Evolutionary conservation across 2,797 vertebrate genomes (phyloP), one percentile per base, ranked within the genome.

Genomic region (Pseudochirops corinnae): DNA sequence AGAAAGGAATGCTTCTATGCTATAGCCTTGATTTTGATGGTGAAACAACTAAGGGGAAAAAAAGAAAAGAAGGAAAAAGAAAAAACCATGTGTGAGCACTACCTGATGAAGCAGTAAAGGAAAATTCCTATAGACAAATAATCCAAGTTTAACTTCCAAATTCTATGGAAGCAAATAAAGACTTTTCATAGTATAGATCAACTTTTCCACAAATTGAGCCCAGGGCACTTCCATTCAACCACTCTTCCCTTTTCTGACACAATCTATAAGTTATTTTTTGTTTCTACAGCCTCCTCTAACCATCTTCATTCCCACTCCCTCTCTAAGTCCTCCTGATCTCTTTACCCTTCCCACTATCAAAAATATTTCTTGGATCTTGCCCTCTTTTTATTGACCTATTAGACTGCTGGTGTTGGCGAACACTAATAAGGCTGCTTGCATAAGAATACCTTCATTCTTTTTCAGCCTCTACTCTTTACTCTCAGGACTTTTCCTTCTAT

Each of bases 1-100:
- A 96, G 95, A 96, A 96, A 94, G 91, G 55, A 55, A 96, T 29
- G 92, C 53, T 95, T 95, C 94, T 94, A 96, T 87, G 13, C 56
- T 82, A 29, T 29, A 90, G 29, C 82, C 93, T 95, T 96, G 3
- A 93, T 95, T 92, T 93, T 96, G 5, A 93, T 95, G 95, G 94
- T 92, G 90, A 91, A 91, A 39, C n/a, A 39, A 87, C 74, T 24
- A 26, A 87, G 7, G n/a, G 39, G 21, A 12, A 24, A 21, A 24
- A 74, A n/a, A 6, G 1, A 4, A 33, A 29, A 3, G 12, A 6
- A 29, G 58, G 12, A 62, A 33, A 13, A 33, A 33, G 1, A 28
- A 58, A 58, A 57, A 60, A 31, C 11, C 5, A 82, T 26, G 0
- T 62, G 55, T 93, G 92, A 96, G 90, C 58, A 95, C 91, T 58